Evolutionary conservation across 2,113 vertebrate genomes (phyloP).

Genomic region (human (Homo sapiens)): DNA sequence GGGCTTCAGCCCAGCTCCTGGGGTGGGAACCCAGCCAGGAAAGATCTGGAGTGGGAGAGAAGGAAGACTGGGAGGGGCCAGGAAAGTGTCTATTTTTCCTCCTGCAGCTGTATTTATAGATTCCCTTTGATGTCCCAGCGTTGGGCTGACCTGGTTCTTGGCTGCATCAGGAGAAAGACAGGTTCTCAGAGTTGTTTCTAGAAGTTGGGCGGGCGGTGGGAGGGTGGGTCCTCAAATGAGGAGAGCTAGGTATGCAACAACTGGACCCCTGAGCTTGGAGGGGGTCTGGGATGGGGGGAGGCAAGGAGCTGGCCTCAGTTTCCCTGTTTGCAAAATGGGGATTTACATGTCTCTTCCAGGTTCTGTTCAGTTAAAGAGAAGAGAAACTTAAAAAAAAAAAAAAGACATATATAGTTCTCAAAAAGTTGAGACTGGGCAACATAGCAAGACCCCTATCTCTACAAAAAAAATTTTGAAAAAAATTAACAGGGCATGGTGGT

Average conservation of each 20-base stretch:
- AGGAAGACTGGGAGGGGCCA: neutral
- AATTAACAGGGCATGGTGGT: no score
- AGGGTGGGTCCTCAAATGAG: neutral
- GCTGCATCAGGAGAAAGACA: neutral
- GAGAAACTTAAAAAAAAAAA: no score
- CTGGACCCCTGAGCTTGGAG: neutral
- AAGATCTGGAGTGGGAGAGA: neutral
- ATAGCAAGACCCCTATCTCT: no score
- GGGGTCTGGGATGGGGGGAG: rapidly evolving
- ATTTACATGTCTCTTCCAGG: neutral
- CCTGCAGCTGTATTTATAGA: constrained; percentile 74
- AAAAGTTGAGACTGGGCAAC: neutral
- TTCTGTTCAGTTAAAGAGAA: no score
- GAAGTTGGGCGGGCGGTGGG: neutral
- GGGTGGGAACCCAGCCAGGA: neutral
- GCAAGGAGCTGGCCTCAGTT: constrained; percentile 3
- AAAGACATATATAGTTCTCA: neutral
- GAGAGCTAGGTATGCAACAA: neutral
- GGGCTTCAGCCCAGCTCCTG: neutral
- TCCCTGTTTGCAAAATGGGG: neutral
- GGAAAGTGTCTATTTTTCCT: constrained; percentile 52
- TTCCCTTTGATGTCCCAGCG: constrained; percentile 77
- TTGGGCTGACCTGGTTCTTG: constrained; percentile 68
- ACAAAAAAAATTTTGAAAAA: no score
- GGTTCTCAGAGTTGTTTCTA: neutral